phyloP scores from a whole-genome alignment of 2,888 invertebrate genomes.

The Orthonychiurus folsomi region DNA sequence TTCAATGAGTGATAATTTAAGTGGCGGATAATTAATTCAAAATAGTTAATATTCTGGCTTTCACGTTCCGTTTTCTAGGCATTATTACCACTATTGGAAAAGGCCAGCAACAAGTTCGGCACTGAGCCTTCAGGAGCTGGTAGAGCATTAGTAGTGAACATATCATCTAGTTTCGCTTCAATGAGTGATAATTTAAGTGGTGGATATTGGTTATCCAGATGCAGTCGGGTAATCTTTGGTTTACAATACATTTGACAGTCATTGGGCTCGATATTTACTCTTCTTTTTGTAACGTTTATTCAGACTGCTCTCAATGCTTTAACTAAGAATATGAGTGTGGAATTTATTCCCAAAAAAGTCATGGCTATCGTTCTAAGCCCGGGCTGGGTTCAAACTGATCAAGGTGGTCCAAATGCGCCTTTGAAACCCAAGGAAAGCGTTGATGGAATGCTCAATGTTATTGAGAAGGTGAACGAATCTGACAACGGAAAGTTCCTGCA shows the following conservation, averaged over 20 bases:
- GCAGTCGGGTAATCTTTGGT: conserved; percentile 61
- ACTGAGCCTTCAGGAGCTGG: conserved; percentile 20
- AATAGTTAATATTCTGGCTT: too few species aligned
- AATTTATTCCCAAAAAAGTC: conserved; percentile 65
- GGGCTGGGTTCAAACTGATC: conserved; percentile 83
- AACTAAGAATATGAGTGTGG: conserved; percentile 72
- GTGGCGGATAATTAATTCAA: conserved; percentile 54
- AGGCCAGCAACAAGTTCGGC: conserved; percentile 17
- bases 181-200: conserved; percentile 64
- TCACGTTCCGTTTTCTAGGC: conserved; percentile 49
- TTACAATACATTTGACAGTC: background rate
- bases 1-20: conserved; percentile 63
- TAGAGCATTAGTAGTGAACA: conserved; percentile 56
- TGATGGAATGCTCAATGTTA: conserved; percentile 55
- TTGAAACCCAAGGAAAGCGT: conserved; percentile 62
- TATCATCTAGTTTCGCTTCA: conserved; percentile 73
- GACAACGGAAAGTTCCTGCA: conserved; percentile 70
- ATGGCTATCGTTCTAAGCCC: conserved; percentile 70
- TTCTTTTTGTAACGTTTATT: conserved; percentile 42
- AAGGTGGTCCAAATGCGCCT: conserved; percentile 75
- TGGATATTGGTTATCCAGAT: conserved; percentile 73
- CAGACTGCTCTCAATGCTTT: conserved; percentile 78
- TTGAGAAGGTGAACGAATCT: conserved; percentile 54
- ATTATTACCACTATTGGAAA: conserved; percentile 54
- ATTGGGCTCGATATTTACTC: too few species aligned